phyloP scores from a whole-genome alignment of 2,888 invertebrate species.

The Eudasyphora cyanicolor region DNA sequence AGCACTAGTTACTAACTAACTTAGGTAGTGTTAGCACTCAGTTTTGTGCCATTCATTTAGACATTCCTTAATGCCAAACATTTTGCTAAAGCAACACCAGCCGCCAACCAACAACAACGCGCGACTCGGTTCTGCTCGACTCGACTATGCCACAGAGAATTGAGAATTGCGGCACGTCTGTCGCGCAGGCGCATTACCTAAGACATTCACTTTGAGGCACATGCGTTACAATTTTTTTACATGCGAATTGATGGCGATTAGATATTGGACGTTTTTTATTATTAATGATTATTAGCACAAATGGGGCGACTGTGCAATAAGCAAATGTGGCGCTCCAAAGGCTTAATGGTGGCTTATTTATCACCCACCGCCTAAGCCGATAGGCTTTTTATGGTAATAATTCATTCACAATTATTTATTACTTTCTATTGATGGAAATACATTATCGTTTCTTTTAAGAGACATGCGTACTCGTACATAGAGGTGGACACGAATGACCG shows the following conservation, averaged over 20 bases:
- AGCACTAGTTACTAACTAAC: neutral
- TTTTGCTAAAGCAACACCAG: too few species aligned
- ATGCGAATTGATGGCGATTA: neutral
- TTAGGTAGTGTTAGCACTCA: neutral
- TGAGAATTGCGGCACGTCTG: neutral
- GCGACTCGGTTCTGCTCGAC: too few species aligned
- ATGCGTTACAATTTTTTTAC: neutral
- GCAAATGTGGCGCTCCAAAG: too few species aligned
- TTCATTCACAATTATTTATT: neutral
- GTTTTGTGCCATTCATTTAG: slow-evolving; percentile 20
- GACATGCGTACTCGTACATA: too few species aligned
- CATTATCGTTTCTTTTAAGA: too few species aligned
- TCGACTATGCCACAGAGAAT: neutral
- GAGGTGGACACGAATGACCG: too few species aligned
- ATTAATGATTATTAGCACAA: neutral
- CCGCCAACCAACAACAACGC: too few species aligned
- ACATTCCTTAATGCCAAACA: slow-evolving; percentile 32
- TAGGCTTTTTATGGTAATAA: neutral
- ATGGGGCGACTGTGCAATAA: too few species aligned
- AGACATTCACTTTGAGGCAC: slow-evolving; percentile 17
- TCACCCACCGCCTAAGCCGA: neutral
- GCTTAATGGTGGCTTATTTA: too few species aligned
- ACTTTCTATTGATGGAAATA: neutral
- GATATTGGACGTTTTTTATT: neutral
- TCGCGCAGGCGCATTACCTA: neutral